Evolutionary conservation across 2,113 vertebrate species (phyloP), one percentile per base, ranked within the genome.

Genomic region (Perca fluviatilis): DNA sequence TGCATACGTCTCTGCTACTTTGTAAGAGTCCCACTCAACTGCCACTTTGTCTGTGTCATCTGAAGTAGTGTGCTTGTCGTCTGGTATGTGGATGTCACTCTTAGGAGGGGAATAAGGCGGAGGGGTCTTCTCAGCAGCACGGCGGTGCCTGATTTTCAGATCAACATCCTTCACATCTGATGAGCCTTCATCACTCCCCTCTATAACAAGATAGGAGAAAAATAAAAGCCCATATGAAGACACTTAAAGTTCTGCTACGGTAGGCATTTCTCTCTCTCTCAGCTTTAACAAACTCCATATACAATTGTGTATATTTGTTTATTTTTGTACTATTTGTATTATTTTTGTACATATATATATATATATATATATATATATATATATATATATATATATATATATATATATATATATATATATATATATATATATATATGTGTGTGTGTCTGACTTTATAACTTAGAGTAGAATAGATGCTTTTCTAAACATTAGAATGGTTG

Each of bases 81-180:
- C 69, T 46, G 57, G 43, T 13, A 12, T n/a, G 0, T 46, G 70
- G 57, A 40, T 12, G 51, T 64, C 63, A 11, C 21, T 71, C 65
- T 61, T 4, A 6, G 65, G 33, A 5, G 60, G 12, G 58, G 23
- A 30, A 40, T 19, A 14, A 61, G 16, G 21, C 1, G 10, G 36
- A 3, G 18, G 1, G 5, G 43, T 67, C 21, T 66, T 58, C 15
- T 86, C 63, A 19, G 65, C 73, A 49, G 58, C 10, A 43, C 9
- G 46, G 1, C 85, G 90, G 47, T 79, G 82, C 36, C 83, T 76
- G 66, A 86, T 74, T 64, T 69, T 60, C 15, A 46, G 70, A 25
- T 88, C 63, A 23, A 40, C 18, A 2, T 75, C 76, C 25, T 71
- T 78, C 16, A 72, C 15, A 23, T 79, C 68, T 18, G 73, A 47